Evolutionary conservation across 1,140 invertebrate species (phyloP), one percentile per base, ranked within the genome.

Genomic region (Mylabris phalerata): DNA sequence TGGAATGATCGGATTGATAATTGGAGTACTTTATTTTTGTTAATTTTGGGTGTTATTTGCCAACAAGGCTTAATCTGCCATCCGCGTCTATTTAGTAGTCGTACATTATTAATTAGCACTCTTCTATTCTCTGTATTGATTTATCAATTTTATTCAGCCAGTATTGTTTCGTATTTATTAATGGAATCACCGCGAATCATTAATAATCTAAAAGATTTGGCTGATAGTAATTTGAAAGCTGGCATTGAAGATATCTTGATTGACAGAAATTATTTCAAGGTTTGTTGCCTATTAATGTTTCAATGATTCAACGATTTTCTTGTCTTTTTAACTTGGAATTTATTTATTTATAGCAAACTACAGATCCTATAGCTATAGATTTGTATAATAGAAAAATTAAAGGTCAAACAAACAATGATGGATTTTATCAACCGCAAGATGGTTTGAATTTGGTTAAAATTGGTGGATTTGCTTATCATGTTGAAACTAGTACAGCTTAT

Each of bases 111-210:
- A 9, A 38, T 61, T 44, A 58, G 59, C 38, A 42, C 61, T 40
- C 61, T 62, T n/a, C 32, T 62, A 2, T 64, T 64, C 42, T 57
- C 50, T 41, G 56, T 55, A 40, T 50, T 65, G 19, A 57, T 66
- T 27, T 67, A 67, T 48, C 65, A 69, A 5, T 73, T 72, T 11
- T 75, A 74, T 57, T 71, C 85, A 19, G 87, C 85, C 0, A 84
- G 79, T 58, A 83, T 90, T 55, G 85, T 89, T 1, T 85, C 86
- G 5, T 83, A 82, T 1, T 70, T 89, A n/a, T 71, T 89, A 19
- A 79, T 83, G 57, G 80, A 84, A 49, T 79, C 83, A 27, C 80
- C 81, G 0, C 80, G 78, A 51, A 82, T 79, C 5, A 86, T 89
- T 4, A 80, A 76, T 43, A 58, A 65, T 57, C 46, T 65, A 9